Conservation (phyloP, 2,888 invertebrate species). For the Drosophila meridionalis region DNA sequence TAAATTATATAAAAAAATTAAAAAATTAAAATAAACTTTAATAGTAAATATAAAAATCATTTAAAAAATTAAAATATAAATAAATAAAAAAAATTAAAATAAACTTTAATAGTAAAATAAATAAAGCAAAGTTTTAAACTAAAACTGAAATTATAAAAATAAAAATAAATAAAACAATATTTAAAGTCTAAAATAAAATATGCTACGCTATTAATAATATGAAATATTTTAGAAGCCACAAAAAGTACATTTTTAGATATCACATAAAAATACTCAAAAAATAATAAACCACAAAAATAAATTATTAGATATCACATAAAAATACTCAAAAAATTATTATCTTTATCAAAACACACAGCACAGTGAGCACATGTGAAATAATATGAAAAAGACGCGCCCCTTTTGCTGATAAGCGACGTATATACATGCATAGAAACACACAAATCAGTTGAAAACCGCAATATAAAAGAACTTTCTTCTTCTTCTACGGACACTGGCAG, state of each 20-base stretch:
- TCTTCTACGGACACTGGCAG: neutral
- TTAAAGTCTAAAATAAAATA: no score
- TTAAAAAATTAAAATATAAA: no score
- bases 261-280: neutral
- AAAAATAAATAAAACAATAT: no score
- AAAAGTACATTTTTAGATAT: neutral
- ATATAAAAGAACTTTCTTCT: neutral
- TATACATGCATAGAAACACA: neutral
- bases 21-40: no score
- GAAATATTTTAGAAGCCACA: neutral
- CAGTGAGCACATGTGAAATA: slow-evolving; percentile 28
- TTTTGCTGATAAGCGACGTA: slow-evolving; percentile 15
- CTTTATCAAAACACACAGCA: neutral
- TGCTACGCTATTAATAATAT: neutral
- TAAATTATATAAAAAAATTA: neutral
- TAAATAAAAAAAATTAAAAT: no score
- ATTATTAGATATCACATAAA: neutral
- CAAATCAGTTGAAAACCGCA: neutral
- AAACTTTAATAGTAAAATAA: no score
- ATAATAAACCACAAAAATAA: neutral
- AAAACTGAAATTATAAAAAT: no score
- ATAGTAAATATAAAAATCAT: neutral
- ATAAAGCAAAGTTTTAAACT: no score
- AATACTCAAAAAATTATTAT: neutral
- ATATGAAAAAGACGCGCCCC: neutral